Percentiles rank a stretch among this genome's conserved stretches.
Conservation (phyloP, 2,113 vertebrate genomes). For the Gambusia holbrooki region DNA sequence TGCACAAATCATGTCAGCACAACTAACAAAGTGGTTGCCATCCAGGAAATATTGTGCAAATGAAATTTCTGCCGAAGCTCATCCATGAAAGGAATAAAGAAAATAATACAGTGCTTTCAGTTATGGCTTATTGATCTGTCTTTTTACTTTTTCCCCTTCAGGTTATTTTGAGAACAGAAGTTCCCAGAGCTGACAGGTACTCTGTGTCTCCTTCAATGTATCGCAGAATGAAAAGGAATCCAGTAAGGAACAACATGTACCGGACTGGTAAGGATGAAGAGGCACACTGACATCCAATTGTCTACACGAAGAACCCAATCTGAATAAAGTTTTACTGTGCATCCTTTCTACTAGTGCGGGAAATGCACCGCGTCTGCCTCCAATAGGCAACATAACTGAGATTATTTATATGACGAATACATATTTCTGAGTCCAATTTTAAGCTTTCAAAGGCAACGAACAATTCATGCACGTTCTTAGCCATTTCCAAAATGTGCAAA, state of each 20-base stretch:
- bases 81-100: slow-evolving; percentile 3
- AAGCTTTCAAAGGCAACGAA: too few relatives aligned
- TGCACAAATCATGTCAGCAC: slow-evolving; percentile 14
- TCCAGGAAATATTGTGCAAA: neutral
- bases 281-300: neutral
- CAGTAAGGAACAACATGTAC: neutral
- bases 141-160: slow-evolving; percentile 5
- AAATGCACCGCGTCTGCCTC: neutral
- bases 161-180: neutral
- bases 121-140: slow-evolving; percentile 24
- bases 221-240: neutral
- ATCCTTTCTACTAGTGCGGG: too few relatives aligned
- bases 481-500: too few relatives aligned
- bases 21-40: slow-evolving; percentile 16
- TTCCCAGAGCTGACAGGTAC: neutral
- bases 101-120: slow-evolving; percentile 10
- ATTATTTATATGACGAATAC: neutral
- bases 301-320: neutral
- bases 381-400: neutral
- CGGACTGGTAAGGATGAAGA: neutral
- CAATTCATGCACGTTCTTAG: too few relatives aligned
- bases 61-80: slow-evolving; percentile 5
- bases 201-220: neutral
- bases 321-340: neutral
- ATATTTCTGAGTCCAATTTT: too few relatives aligned